Conservation (phyloP, 2,797 vertebrate genomes). For the Acrossocheilus fasciatus region DNA sequence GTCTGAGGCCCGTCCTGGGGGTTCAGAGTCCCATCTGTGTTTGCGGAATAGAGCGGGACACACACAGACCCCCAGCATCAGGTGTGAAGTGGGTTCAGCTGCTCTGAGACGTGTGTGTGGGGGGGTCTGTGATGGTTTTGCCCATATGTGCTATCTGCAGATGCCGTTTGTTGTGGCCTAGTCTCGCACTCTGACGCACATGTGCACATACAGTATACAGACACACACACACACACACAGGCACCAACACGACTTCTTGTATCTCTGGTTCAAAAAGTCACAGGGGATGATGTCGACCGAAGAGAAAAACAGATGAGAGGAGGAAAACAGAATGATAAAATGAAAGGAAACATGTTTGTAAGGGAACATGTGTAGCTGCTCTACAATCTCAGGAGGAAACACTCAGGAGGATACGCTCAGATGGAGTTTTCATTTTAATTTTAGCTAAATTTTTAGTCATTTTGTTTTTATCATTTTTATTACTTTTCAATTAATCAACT, state of each 20-base stretch:
- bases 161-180: conserved; percentile 71
- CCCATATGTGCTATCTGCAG: conserved; percentile 67
- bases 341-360: conserved; percentile 41
- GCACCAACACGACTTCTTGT: conserved; percentile 40
- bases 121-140: conserved; percentile 59
- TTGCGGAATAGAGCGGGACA: conserved; percentile 41
- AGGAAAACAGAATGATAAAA: conserved; percentile 60
- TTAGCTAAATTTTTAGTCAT: background rate
- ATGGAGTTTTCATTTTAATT: background rate
- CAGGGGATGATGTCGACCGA: conserved; percentile 63
- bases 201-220: conserved; percentile 57
- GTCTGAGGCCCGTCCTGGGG: conserved; percentile 18
- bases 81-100: conserved; percentile 78
- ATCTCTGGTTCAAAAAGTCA: conserved; percentile 50
- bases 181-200: conserved; percentile 62
- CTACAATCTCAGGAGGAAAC: conserved; percentile 17
- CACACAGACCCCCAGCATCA: conserved; percentile 69
- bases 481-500: background rate
- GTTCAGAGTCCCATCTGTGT: conserved; percentile 55
- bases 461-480: background rate
- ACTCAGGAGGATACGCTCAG: conserved; percentile 31
- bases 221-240: conserved; percentile 51
- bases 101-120: conserved; percentile 47
- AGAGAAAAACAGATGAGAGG: conserved; percentile 63
- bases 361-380: conserved; percentile 26